phyloP scores from a whole-genome alignment of 2,888 invertebrate species.

The Sussaba pulchella region DNA sequence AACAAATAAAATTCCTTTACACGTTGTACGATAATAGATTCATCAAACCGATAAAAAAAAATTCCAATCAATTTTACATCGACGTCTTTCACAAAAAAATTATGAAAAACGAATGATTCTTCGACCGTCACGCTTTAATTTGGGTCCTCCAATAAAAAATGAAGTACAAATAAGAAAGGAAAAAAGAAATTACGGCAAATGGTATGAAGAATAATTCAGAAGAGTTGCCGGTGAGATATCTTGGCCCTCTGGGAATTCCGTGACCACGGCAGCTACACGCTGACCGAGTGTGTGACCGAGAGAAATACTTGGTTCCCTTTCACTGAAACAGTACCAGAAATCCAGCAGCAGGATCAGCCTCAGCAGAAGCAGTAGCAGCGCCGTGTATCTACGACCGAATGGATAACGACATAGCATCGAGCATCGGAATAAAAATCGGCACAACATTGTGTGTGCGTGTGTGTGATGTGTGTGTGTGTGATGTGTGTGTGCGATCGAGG shows the following conservation, averaged over 20 bases:
- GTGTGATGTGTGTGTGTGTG: slow-evolving; percentile 30
- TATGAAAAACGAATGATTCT: too few species aligned
- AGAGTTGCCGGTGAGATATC: slow-evolving; percentile 53
- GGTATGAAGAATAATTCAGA: slow-evolving; percentile 47
- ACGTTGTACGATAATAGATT: too few species aligned
- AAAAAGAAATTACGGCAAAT: neutral
- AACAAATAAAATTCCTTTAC: too few species aligned
- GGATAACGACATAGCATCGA: slow-evolving; percentile 37
- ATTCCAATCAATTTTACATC: too few species aligned
- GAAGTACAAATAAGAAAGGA: too few species aligned
- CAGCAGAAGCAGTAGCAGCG: slow-evolving; percentile 26
- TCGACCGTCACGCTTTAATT: too few species aligned
- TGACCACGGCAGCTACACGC: slow-evolving; percentile 57
- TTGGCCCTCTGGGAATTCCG: slow-evolving; percentile 65
- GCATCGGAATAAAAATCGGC: slow-evolving; percentile 64
- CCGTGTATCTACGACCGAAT: neutral
- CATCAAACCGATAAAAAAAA: too few species aligned
- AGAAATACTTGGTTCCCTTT: slow-evolving; percentile 70
- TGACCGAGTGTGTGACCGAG: slow-evolving; percentile 27
- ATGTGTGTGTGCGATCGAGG: slow-evolving; percentile 55
- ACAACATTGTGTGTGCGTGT: slow-evolving; percentile 43
- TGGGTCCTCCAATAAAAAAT: too few species aligned
- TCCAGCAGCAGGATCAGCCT: slow-evolving; percentile 17
- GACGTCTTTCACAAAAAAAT: too few species aligned
- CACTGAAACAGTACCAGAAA: slow-evolving; percentile 66